These are phyloP conservation scores for Athene cunicularia DNA, from an alignment of 2,113 vertebrate species.

Conservation along the genomic window DNA sequence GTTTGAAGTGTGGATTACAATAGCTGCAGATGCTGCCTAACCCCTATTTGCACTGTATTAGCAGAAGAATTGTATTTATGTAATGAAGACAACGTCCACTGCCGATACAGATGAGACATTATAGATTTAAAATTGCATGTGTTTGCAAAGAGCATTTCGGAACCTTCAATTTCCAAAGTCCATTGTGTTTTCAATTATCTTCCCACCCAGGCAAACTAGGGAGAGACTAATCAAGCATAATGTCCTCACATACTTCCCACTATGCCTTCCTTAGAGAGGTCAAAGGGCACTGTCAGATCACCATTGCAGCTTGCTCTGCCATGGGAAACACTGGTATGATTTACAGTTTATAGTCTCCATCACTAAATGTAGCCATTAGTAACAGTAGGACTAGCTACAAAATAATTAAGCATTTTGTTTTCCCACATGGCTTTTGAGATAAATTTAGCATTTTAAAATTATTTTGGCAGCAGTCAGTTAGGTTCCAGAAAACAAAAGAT, in stretches of 20 bases:
- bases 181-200: conserved; percentile 71
- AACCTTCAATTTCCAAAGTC: conserved; percentile 40
- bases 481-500: not conserved
- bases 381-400: conserved; percentile 15
- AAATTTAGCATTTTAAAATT: not conserved
- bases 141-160: conserved; percentile 50
- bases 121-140: conserved; percentile 59
- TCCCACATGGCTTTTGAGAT: not conserved
- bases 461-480: not conserved
- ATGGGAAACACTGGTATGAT: conserved; percentile 53
- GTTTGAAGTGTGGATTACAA: conserved; percentile 22
- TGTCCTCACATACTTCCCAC: conserved; percentile 51
- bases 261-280: conserved; percentile 18
- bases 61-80: conserved; percentile 51
- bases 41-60: conserved; percentile 46
- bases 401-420: conserved; percentile 25
- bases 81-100: conserved; percentile 48
- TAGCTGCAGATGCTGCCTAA: conserved; percentile 52
- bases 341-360: conserved; percentile 53
- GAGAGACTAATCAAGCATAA: conserved; percentile 63
- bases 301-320: not conserved
- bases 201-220: conserved; percentile 50
- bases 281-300: conserved; percentile 25
- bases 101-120: conserved; percentile 52
- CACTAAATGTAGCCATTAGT: conserved; percentile 40